Conservation (phyloP, 2,888 invertebrate species). For the Prostheceraeus crozeri region DNA sequence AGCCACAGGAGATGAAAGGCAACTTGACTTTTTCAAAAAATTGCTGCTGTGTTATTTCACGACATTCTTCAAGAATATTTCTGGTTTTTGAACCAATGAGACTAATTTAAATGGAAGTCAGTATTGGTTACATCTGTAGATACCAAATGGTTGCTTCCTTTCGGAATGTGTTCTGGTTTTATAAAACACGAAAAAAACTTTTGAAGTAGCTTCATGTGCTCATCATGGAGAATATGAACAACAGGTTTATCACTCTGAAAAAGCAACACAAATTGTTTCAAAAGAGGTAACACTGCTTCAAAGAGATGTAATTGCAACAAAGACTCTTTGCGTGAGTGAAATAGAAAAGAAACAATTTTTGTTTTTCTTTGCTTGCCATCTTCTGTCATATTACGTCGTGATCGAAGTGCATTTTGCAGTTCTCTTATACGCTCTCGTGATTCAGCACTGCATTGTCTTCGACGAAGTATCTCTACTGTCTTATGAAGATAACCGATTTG, state of each 20-base stretch:
- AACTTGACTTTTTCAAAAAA: too few relatives aligned
- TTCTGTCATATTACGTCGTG: background rate
- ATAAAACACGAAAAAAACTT: constrained; percentile 16
- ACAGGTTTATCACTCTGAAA: background rate
- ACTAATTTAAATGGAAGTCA: too few relatives aligned
- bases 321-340: background rate
- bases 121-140: too few relatives aligned
- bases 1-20: too few relatives aligned
- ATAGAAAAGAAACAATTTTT: constrained; percentile 9
- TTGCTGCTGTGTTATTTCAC: too few relatives aligned
- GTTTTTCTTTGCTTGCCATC: constrained; percentile 3
- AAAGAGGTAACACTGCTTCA: background rate
- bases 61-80: too few relatives aligned
- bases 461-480: background rate
- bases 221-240: background rate
- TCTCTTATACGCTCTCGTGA: background rate
- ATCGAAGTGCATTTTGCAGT: background rate
- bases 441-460: background rate
- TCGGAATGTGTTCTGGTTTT: constrained; percentile 17
- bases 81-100: too few relatives aligned
- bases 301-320: background rate
- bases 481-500: background rate
- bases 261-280: constrained; percentile 4
- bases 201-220: constrained; percentile 13
- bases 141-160: too few relatives aligned